Percentiles rank a stretch among this genome's conserved stretches.
These are phyloP conservation scores for Ammospiza caudacuta DNA, from an alignment of 2,113 vertebrate genomes.

Conservation along the genomic window DNA sequence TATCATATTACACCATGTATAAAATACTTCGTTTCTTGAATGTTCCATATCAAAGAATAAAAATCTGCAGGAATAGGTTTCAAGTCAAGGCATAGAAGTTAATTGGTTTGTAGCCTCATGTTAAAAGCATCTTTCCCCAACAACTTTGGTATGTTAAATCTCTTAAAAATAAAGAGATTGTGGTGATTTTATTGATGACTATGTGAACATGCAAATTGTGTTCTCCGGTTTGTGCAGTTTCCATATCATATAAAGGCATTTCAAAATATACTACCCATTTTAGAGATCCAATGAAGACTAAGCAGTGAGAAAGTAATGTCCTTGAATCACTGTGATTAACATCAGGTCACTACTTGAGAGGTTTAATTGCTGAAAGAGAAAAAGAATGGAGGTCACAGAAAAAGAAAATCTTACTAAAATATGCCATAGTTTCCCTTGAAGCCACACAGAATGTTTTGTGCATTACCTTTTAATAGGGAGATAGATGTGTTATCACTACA, in stretches of 20 bases:
- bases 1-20: background rate
- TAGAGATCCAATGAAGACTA: background rate
- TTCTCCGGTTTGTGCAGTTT: background rate
- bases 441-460: background rate
- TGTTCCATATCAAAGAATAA: background rate
- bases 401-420: background rate
- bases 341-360: background rate
- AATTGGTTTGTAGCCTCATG: background rate
- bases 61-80: background rate
- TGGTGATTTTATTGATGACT: background rate
- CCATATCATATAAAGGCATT: background rate
- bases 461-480: background rate
- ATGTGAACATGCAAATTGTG: accelerated
- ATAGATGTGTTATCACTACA: background rate
- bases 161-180: background rate
- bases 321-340: background rate
- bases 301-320: background rate
- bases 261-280: background rate
- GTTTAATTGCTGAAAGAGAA: background rate
- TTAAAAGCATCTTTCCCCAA: background rate
- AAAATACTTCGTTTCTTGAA: background rate
- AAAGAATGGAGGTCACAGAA: background rate
- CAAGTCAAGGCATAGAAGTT: background rate
- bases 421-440: background rate
- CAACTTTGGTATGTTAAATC: background rate